Percentiles rank a stretch among this genome's conserved stretches.
Conservation (phyloP, 2,113 vertebrate genomes). For the Nyctereutes procyonoides region DNA sequence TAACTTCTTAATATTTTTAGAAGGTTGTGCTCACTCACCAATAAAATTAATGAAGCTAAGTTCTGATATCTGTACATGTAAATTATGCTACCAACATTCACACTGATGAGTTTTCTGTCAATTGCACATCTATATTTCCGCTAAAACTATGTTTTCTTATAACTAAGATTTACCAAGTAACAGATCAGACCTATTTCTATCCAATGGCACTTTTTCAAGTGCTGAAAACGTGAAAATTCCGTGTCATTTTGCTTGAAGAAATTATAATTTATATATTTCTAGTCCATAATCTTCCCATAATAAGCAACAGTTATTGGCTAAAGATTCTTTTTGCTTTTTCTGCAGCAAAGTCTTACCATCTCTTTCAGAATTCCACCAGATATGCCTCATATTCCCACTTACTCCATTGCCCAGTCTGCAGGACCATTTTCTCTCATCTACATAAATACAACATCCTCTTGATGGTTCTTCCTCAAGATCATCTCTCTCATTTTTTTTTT, state of each 20-base stretch:
- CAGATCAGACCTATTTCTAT: background rate
- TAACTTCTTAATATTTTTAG: background rate
- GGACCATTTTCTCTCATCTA: background rate
- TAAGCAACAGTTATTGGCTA: background rate
- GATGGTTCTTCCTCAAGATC: background rate
- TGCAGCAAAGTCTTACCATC: background rate
- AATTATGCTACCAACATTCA: background rate
- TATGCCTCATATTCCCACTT: background rate
- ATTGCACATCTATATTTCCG: background rate
- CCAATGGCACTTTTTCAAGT: background rate
- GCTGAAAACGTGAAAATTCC: background rate
- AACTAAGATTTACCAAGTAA: background rate
- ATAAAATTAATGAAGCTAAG: background rate
- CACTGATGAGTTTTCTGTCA: background rate
- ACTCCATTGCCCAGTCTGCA: background rate
- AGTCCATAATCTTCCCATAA: background rate
- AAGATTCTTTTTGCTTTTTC: background rate
- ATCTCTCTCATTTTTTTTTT: too few species aligned
- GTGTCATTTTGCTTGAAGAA: background rate
- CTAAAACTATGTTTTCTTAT: background rate
- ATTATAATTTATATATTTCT: background rate
- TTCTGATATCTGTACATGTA: background rate
- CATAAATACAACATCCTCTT: background rate
- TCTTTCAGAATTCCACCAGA: background rate
- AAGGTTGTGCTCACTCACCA: background rate